Base-by-base conservation (phyloP, 2,888 invertebrate species). In the Leptopilina syphax region DNA sequence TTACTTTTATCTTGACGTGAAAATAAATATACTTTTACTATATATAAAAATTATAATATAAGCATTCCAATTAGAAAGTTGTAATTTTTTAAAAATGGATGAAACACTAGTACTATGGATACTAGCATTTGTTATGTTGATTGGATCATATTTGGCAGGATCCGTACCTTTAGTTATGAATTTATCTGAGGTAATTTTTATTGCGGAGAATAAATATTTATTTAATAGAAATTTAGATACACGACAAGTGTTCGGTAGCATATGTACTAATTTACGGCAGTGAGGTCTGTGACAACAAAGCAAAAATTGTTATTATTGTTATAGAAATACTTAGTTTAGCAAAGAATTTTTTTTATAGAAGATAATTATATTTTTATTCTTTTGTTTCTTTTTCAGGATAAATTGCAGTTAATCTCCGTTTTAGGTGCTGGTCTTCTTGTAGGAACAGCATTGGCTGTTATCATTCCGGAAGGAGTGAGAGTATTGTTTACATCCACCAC, bases 401-500 rank as follows among this genome's bases (percentile, higher is more conserved):
- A 98, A 92, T 93, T 99, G 54, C 97, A 98, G 90, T 94, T 97
- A 88, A 96, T 99, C 57, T 98, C 99, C 47, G 96, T 99, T 13
- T 95, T 99, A 84, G 99, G 99, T 77, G 99, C 99, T 8, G 99
- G 99, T 0, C 94, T 99, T 8, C 94, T 99, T 0, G 98, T 99
- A 0, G 99, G 99, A 1, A 99, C 99, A 47, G 99, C 99, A 0
- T 92, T 99, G 54, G 97, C 98, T 6, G 99, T 99, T 0, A 99
- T 99, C 79, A 99, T 99, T 86, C 99, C 99, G 0, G 99, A 99
- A 93, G 99, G 99, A 7, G 97, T 99, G n/a, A 94, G 98, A 81
- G 95, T 97, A 0, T 90, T 98, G 76, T 95, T 93, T 89, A 82
- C 87, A 88, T 88, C 86, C 73, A 78, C 80, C 4, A 85, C 44